These are phyloP conservation scores for Leptinotarsa juncta DNA, from an alignment of 2,888 invertebrate species.

Conservation along the genomic window DNA sequence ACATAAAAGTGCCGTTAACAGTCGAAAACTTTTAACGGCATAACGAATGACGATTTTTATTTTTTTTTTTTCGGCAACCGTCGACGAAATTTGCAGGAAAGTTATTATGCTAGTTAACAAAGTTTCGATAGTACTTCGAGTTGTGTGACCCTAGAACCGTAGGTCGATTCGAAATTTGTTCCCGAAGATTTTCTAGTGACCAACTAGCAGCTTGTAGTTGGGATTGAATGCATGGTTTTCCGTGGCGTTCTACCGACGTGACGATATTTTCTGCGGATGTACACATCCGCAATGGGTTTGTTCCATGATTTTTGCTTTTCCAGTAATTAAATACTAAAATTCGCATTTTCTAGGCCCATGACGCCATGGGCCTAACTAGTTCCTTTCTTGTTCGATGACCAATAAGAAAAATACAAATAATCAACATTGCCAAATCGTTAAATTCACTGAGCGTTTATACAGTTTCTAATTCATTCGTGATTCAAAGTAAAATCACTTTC, in stretches of 20 bases:
- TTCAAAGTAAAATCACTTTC: too few species aligned
- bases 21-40: conserved; percentile 22
- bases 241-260: not conserved
- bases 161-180: not conserved
- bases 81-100: conserved; percentile 2
- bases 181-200: conserved; percentile 16
- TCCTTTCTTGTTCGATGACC: too few species aligned
- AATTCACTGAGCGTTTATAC: too few species aligned
- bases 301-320: too few species aligned
- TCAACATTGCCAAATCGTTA: too few species aligned
- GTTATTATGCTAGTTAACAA: conserved; percentile 4
- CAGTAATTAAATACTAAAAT: too few species aligned
- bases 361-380: too few species aligned
- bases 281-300: too few species aligned
- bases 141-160: not conserved
- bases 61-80: conserved; percentile 11
- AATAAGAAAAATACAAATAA: too few species aligned
- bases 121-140: conserved; percentile 15
- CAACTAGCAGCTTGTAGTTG: not conserved
- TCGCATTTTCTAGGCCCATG: too few species aligned
- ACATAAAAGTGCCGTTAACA: conserved; percentile 23
- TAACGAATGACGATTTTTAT: conserved; percentile 13
- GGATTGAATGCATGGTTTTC: not conserved
- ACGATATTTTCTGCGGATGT: not conserved
- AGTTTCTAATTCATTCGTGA: too few species aligned